These are phyloP conservation scores for Catostomus latipinnis DNA, from an alignment of 2,797 vertebrate genomes.

Conservation along the genomic window DNA sequence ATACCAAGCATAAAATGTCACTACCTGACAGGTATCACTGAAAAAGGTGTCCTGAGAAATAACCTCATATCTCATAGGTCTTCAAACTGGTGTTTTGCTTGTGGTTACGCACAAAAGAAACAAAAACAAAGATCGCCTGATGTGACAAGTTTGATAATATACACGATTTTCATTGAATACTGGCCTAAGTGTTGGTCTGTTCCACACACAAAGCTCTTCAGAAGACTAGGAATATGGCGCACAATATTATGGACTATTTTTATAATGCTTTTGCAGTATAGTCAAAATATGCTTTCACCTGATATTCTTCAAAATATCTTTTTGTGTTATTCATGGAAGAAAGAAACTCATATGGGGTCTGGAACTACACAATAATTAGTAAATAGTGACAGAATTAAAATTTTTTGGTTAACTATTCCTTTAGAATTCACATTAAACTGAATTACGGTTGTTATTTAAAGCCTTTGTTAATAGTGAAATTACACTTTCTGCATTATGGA, in stretches of 20 bases:
- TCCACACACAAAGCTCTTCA: background rate
- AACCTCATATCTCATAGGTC: background rate
- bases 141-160: background rate
- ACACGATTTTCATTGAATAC: background rate
- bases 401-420: too few species aligned
- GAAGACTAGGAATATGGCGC: background rate
- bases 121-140: too few species aligned
- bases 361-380: too few species aligned
- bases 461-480: background rate
- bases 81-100: too few species aligned
- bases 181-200: background rate
- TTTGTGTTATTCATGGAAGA: too few species aligned
- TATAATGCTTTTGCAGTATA: too few species aligned
- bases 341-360: too few species aligned
- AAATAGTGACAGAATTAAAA: too few species aligned
- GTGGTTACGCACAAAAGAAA: too few species aligned
- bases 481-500: background rate
- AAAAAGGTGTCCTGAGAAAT: constrained; percentile 7
- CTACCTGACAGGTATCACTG: background rate
- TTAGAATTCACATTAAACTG: background rate
- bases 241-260: background rate
- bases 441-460: background rate
- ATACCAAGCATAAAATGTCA: background rate
- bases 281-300: too few species aligned
- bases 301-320: too few species aligned